These are phyloP conservation scores for Fabriciana adippe DNA, from an alignment of 2,888 invertebrate genomes.

Conservation along the genomic window DNA sequence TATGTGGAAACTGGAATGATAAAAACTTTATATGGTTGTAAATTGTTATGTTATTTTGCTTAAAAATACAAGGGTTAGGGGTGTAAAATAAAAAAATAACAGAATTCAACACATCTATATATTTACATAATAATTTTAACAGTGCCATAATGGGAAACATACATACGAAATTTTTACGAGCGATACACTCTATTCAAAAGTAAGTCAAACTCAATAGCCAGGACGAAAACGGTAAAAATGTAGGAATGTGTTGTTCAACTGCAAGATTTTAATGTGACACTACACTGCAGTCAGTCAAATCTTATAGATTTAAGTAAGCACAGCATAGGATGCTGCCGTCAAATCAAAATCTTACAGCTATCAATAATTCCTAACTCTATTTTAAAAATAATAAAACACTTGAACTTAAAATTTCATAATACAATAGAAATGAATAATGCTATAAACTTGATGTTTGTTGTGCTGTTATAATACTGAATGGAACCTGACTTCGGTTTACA, in stretches of 20 bases:
- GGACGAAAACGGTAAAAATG: constrained; percentile 49
- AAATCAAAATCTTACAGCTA: constrained; percentile 53
- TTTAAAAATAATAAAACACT: constrained; percentile 15
- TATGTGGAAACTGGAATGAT: no score
- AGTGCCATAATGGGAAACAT: constrained; percentile 74
- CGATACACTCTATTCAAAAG: constrained; percentile 62
- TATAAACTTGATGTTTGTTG: constrained; percentile 47
- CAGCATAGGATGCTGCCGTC: constrained; percentile 77
- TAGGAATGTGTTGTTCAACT: constrained; percentile 56
- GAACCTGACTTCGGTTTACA: constrained; percentile 24
- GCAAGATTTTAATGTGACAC: constrained; percentile 57
- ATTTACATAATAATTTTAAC: constrained; percentile 81
- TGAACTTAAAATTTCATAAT: constrained; percentile 46
- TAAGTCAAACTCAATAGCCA: constrained; percentile 69
- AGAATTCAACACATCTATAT: constrained; percentile 79
- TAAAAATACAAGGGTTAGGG: neutral
- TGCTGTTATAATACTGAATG: constrained; percentile 51
- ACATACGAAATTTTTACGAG: constrained; percentile 60
- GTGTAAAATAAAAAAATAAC: constrained; percentile 58
- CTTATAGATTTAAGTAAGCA: constrained; percentile 69
- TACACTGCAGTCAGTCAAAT: constrained; percentile 75
- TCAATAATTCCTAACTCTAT: constrained; percentile 49
- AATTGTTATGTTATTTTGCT: no score
- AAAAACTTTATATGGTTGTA: no score
- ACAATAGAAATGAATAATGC: constrained; percentile 40